Conservation (phyloP, 2,113 vertebrate genomes). For the Laterallus jamaicensis region DNA sequence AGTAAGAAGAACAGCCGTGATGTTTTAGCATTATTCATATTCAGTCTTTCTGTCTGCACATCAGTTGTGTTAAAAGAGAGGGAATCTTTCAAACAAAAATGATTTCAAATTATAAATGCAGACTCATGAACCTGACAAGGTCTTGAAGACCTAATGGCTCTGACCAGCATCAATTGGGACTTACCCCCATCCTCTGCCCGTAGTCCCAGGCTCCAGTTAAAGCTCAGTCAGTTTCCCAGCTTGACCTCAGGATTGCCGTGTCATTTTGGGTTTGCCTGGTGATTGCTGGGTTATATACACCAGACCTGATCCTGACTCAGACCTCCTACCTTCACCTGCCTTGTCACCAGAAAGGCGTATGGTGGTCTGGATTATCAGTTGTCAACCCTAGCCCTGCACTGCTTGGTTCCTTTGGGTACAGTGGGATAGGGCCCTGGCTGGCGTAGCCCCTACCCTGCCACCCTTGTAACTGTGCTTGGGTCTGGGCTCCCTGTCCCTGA, state of each 20-base stretch:
- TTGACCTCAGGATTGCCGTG: not conserved
- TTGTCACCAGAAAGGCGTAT: not conserved
- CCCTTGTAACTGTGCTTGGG: not conserved
- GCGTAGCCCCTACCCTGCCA: not conserved
- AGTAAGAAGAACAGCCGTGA: not conserved
- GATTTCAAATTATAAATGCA: not conserved
- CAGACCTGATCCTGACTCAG: not conserved
- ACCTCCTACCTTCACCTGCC: not conserved
- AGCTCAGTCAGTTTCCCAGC: not conserved
- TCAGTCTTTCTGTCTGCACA: not conserved
- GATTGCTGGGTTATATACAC: fast-evolving
- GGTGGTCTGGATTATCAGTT: not conserved
- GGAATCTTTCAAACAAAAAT: not conserved
- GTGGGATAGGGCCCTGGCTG: not conserved
- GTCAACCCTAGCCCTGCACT: not conserved
- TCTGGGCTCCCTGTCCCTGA: not conserved
- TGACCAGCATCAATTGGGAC: not conserved
- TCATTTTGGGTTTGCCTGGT: not conserved
- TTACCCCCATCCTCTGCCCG: not conserved
- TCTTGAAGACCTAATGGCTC: not conserved
- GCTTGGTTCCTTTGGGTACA: not conserved
- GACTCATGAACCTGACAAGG: not conserved
- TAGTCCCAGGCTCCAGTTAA: not conserved
- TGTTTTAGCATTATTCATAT: not conserved
- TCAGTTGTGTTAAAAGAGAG: not conserved